A percentile compares a stretch with the other conserved stretches of the same genome.
These are phyloP conservation scores for Phaonia tiefii DNA, from an alignment of 2,888 invertebrate genomes.

Conservation along the genomic window DNA sequence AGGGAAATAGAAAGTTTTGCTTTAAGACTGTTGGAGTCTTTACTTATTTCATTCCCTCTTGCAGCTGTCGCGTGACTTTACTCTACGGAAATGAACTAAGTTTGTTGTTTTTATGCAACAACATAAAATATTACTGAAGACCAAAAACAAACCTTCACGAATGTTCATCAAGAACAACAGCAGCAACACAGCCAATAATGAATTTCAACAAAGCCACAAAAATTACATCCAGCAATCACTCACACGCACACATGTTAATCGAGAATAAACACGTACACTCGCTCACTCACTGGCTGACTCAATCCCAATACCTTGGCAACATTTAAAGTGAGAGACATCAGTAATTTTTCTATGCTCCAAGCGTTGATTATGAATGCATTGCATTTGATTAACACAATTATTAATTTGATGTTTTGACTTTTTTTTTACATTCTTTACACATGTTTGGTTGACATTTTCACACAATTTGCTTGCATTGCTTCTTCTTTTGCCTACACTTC, in stretches of 20 bases:
- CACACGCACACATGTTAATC: conserved; percentile 58
- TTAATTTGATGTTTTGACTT: not conserved
- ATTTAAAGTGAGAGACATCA: conserved; percentile 10
- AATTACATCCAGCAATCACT: conserved; percentile 44
- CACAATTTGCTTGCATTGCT: not conserved
- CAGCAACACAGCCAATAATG: conserved; percentile 16
- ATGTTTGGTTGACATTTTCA: not conserved
- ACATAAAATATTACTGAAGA: conserved; percentile 11
- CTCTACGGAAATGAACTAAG: too few relatives aligned
- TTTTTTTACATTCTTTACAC: not conserved
- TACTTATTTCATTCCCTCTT: too few relatives aligned
- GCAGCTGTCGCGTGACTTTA: too few relatives aligned
- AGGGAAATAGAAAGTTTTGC: too few relatives aligned
- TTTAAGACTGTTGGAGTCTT: too few relatives aligned
- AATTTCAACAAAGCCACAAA: conserved; percentile 11
- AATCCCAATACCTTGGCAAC: conserved; percentile 56
- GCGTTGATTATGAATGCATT: conserved; percentile 5
- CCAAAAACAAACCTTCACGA: not conserved
- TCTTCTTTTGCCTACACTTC: conserved; percentile 36
- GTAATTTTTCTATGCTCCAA: conserved; percentile 43
- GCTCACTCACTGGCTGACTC: not conserved
- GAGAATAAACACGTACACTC: conserved; percentile 57
- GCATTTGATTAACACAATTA: conserved; percentile 6
- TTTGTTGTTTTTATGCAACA: conserved; percentile 43
- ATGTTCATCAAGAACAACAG: conserved; percentile 1